Evolutionary conservation across 2,888 invertebrate species (phyloP).

Genomic region (Eubasilissa splendida): DNA sequence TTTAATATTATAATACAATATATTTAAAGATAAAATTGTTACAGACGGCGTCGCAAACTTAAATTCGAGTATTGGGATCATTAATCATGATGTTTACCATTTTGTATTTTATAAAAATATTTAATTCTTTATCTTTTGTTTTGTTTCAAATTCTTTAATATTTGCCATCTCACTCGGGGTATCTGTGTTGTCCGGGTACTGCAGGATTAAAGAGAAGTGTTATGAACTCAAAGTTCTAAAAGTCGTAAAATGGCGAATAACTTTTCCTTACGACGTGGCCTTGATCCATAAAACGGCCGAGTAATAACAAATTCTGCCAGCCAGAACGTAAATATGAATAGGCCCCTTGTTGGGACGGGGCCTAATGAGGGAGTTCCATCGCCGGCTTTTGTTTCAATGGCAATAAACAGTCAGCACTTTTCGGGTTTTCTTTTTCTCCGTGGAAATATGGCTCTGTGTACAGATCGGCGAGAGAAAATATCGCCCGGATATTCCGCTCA

Average conservation of each 20-base stretch:
- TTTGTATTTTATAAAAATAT: no score
- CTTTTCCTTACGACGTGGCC: neutral
- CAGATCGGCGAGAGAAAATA: neutral
- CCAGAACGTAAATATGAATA: constrained; percentile 13
- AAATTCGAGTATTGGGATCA: no score
- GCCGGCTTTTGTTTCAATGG: neutral
- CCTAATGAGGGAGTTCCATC: constrained; percentile 16
- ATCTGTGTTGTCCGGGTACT: no score
- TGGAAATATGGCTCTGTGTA: neutral
- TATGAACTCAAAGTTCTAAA: neutral
- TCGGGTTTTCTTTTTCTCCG: constrained; percentile 2
- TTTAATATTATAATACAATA: no score
- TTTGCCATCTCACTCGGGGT: no score
- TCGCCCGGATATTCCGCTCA: no score
- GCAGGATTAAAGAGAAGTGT: no score
- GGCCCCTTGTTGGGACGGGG: constrained; percentile 2
- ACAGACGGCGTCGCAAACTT: no score
- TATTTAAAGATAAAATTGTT: no score
- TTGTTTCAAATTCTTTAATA: no score
- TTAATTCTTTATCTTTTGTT: no score
- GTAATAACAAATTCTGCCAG: neutral
- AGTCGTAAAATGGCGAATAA: constrained; percentile 13
- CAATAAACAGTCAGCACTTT: constrained; percentile 17
- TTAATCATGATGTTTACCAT: no score
- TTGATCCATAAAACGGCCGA: constrained; percentile 7